Evolutionary conservation across 2,888 invertebrate species (phyloP).

Genomic region (Tinea semifulvella): DNA sequence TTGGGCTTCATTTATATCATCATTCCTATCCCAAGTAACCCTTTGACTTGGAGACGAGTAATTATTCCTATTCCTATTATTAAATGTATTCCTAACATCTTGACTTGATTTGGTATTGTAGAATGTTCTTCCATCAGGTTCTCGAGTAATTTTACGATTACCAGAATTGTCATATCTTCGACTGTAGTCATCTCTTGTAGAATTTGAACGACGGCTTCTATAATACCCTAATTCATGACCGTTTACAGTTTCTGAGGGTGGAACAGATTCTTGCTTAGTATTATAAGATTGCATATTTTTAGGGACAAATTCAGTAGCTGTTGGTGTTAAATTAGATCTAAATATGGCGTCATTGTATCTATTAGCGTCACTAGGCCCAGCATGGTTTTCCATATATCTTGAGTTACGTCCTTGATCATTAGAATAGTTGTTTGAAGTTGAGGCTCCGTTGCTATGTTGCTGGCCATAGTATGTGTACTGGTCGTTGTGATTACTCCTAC

Average conservation of each 20-base stretch:
- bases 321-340: slow-evolving; percentile 63
- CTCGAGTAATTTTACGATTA: neutral
- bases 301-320: slow-evolving; percentile 68
- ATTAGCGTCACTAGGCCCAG: too few relatives aligned
- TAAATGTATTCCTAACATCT: slow-evolving; percentile 39
- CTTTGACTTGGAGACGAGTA: slow-evolving; percentile 41
- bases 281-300: slow-evolving; percentile 27
- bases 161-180: too few relatives aligned
- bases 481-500: slow-evolving; percentile 32
- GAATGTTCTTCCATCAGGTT: slow-evolving; percentile 29
- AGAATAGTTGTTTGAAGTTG: slow-evolving; percentile 29
- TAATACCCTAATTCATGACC: neutral
- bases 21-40: slow-evolving; percentile 34
- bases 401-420: too few relatives aligned
- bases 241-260: neutral
- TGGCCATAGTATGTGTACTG: slow-evolving; percentile 39
- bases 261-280: neutral
- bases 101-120: slow-evolving; percentile 49
- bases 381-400: too few relatives aligned
- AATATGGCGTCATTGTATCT: slow-evolving; percentile 34
- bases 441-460: slow-evolving; percentile 35
- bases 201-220: slow-evolving; percentile 1
- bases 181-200: too few relatives aligned
- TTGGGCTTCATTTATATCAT: too few relatives aligned
- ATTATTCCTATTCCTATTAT: slow-evolving; percentile 32